These are phyloP conservation scores for Pterocles orientalis DNA, from an alignment of 2,113 vertebrate species.

Conservation along the genomic window DNA sequence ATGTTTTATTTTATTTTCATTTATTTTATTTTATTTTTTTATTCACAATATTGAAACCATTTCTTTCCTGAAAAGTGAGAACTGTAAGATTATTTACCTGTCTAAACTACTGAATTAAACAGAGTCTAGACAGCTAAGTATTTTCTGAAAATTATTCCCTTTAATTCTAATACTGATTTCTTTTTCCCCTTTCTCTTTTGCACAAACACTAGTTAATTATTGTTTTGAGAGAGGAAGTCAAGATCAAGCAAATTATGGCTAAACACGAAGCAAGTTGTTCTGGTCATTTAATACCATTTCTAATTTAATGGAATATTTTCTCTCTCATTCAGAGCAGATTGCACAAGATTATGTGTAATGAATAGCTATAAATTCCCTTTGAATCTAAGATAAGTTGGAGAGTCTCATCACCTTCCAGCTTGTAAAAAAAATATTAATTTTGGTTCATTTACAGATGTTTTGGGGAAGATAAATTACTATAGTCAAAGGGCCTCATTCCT, in stretches of 20 bases:
- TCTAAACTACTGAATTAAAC: background rate
- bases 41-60: background rate
- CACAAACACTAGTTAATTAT: background rate
- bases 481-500: background rate
- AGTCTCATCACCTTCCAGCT: background rate
- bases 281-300: background rate
- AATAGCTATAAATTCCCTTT: background rate
- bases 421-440: conserved; percentile 32
- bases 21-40: background rate
- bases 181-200: background rate
- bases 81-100: background rate
- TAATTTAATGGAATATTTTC: conserved; percentile 5
- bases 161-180: background rate
- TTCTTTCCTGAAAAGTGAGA: background rate
- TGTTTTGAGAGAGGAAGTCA: background rate
- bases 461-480: background rate
- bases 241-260: background rate
- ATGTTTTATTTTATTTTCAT: background rate
- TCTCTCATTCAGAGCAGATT: background rate
- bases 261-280: background rate
- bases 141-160: background rate
- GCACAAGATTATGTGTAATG: background rate
- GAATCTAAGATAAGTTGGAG: background rate
- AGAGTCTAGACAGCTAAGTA: background rate
- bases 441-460: conserved; percentile 19